Evolutionary conservation across 1,140 invertebrate genomes (phyloP).

Genomic region (Doryteuthis pealeii): DNA sequence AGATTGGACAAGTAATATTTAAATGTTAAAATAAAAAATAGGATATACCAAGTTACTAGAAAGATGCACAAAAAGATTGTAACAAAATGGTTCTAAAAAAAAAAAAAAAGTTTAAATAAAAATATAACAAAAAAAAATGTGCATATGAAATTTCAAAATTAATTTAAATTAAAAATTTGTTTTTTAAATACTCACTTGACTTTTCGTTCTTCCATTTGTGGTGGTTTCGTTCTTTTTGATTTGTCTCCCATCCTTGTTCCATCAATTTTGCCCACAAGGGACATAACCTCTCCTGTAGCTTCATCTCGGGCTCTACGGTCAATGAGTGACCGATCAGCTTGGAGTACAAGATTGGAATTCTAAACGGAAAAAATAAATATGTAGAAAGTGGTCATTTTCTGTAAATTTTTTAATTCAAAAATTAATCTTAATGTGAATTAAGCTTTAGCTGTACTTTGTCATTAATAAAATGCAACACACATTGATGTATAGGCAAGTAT

Average conservation of each 20-base stretch:
- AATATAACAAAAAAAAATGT: neutral
- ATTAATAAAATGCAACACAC: neutral
- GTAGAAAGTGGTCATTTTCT: neutral
- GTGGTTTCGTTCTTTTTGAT: conserved; percentile 71
- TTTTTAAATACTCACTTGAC: conserved; percentile 76
- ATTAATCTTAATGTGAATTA: neutral
- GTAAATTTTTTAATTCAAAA: neutral
- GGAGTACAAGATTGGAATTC: conserved; percentile 99
- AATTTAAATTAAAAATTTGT: conserved; percentile 53
- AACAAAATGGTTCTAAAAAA: too few relatives aligned
- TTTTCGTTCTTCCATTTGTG: conserved; percentile 79
- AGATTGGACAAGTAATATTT: too few relatives aligned
- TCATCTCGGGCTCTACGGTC: conserved; percentile 97
- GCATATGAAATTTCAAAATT: too few relatives aligned
- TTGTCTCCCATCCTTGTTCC: conserved; percentile 95
- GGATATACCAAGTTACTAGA: too few relatives aligned
- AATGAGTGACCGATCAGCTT: conserved; percentile 97
- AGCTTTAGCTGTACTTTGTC: neutral
- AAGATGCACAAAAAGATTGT: too few relatives aligned
- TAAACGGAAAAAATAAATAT: conserved; percentile 61
- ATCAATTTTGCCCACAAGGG: conserved; percentile 87
- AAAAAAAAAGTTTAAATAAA: too few relatives aligned
- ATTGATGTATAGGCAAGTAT: neutral
- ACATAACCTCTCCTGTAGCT: conserved; percentile 97
- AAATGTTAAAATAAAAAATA: too few relatives aligned